These are phyloP conservation scores for Megalopta genalis DNA, from an alignment of 1,140 invertebrate genomes.

Conservation along the genomic window DNA sequence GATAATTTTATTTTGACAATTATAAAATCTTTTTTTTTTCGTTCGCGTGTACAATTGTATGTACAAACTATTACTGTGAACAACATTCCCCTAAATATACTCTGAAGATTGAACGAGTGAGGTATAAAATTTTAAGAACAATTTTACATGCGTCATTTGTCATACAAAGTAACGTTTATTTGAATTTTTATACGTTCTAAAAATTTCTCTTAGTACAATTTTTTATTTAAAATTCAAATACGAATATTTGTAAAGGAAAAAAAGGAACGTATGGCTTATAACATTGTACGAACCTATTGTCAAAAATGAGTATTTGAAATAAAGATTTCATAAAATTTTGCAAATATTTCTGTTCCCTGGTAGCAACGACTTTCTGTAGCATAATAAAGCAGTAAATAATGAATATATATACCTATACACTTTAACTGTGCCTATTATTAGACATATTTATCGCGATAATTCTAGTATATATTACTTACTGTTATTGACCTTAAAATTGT, in stretches of 20 bases:
- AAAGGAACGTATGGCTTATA: slow-evolving; percentile 58
- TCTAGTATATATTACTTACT: slow-evolving; percentile 66
- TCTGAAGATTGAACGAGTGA: background rate
- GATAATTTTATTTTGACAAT: slow-evolving; percentile 10
- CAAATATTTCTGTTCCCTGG: slow-evolving; percentile 75
- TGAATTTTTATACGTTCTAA: slow-evolving; percentile 6
- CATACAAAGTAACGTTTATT: slow-evolving; percentile 12
- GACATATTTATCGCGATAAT: slow-evolving; percentile 64
- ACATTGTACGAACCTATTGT: slow-evolving; percentile 72
- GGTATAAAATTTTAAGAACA: background rate
- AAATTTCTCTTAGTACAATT: slow-evolving; percentile 25
- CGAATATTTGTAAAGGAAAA: slow-evolving; percentile 48
- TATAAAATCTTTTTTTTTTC: slow-evolving; percentile 15
- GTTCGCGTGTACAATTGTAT: slow-evolving; percentile 2
- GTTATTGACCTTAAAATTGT: slow-evolving; percentile 64
- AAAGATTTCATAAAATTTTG: slow-evolving; percentile 68
- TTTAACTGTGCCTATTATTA: slow-evolving; percentile 78
- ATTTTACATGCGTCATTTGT: slow-evolving; percentile 10
- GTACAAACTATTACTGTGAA: background rate
- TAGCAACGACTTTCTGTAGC: slow-evolving; percentile 72
- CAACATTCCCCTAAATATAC: slow-evolving; percentile 25
- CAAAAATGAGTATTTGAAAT: slow-evolving; percentile 69
- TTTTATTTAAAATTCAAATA: slow-evolving; percentile 47
- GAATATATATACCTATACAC: slow-evolving; percentile 69
- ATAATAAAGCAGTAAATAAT: slow-evolving; percentile 66